Conservation (phyloP, 2,888 invertebrate species). For the Acrobasis suavella region DNA sequence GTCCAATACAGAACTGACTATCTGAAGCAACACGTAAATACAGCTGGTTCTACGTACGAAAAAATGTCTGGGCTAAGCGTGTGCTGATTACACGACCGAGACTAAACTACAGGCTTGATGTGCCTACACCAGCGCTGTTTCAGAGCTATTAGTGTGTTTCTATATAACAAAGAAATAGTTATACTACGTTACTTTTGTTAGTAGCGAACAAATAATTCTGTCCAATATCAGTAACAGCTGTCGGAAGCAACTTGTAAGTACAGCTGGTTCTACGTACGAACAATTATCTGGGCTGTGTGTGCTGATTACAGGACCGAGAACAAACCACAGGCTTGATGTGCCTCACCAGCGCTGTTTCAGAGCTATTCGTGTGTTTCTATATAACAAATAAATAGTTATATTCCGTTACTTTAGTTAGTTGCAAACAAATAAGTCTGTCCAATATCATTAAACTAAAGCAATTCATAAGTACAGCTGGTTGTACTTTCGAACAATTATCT, state of each 20-base stretch:
- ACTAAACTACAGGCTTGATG: background rate
- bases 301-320: background rate
- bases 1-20: no score
- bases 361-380: no score
- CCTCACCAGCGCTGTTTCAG: background rate
- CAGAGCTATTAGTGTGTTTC: background rate
- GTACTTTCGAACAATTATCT: background rate
- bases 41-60: background rate
- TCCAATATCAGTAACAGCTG: no score
- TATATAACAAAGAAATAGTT: no score
- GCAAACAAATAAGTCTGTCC: no score
- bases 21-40: background rate
- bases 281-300: background rate
- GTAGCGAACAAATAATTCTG: no score
- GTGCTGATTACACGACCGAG: background rate
- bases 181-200: no score
- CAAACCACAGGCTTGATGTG: background rate
- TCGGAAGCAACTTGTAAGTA: no score
- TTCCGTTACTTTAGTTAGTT: no score
- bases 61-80: background rate
- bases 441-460: no score
- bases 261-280: no score
- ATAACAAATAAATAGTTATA: no score
- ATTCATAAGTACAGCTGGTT: background rate
- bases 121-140: background rate